phyloP scores from a whole-genome alignment of 1,140 invertebrate species.

The Meloidogyne exigua region DNA sequence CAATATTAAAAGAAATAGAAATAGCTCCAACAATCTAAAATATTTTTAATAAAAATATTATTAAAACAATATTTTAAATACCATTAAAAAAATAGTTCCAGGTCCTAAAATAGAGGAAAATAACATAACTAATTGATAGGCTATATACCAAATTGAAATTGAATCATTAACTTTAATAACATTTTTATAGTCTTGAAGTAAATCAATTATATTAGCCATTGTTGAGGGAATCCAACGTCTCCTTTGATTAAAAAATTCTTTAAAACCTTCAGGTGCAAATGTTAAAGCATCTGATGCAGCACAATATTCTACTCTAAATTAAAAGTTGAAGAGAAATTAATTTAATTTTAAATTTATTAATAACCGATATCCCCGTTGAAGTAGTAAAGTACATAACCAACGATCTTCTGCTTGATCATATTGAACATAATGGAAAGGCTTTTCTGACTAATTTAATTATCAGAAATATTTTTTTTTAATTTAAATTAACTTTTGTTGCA shows the following conservation, averaged over 20 bases:
- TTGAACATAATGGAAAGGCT: constrained; percentile 70
- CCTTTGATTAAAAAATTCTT: constrained; percentile 71
- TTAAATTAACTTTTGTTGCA: constrained; percentile 64
- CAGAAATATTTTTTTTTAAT: not conserved
- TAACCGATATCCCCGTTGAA: constrained; percentile 70
- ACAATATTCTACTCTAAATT: constrained; percentile 69
- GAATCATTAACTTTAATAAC: constrained; percentile 69
- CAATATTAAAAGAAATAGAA: constrained; percentile 68
- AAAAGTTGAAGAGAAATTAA: no score
- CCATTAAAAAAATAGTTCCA: constrained; percentile 71
- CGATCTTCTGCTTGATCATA: constrained; percentile 73
- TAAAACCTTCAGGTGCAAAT: constrained; percentile 71
- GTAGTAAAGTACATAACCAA: constrained; percentile 71
- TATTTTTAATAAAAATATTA: not conserved
- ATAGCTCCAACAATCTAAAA: constrained; percentile 68
- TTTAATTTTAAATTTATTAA: not conserved
- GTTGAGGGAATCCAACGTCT: constrained; percentile 73
- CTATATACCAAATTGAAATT: constrained; percentile 69
- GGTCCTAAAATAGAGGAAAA: constrained; percentile 70
- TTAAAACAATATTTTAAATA: no score
- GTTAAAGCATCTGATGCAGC: constrained; percentile 72
- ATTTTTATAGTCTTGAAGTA: constrained; percentile 67
- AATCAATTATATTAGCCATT: constrained; percentile 72
- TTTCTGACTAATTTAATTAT: constrained; percentile 62
- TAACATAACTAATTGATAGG: constrained; percentile 64